phyloP scores from a whole-genome alignment of 2,888 invertebrate genomes.

The Lomographa bimaculata region DNA sequence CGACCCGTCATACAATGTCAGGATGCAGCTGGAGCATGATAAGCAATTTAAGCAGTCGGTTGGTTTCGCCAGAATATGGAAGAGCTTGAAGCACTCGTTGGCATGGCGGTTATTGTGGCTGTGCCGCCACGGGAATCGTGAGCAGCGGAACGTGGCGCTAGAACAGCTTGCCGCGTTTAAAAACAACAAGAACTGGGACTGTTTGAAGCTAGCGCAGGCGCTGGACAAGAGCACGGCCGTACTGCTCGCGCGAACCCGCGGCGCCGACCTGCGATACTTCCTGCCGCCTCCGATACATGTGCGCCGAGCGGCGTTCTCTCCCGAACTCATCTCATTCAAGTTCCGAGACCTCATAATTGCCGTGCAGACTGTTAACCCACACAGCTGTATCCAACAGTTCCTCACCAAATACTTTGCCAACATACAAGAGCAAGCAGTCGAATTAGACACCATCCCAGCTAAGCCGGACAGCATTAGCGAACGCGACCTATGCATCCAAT shows the following conservation, averaged over 20 bases:
- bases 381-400: conserved; percentile 68
- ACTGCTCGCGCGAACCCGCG: conserved; percentile 88
- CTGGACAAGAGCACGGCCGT: conserved; percentile 90
- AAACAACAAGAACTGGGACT: conserved; percentile 87
- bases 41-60: conserved; percentile 52
- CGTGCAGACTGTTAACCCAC: conserved; percentile 55
- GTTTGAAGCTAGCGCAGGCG: conserved; percentile 90
- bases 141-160: conserved; percentile 86
- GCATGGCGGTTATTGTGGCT: conserved; percentile 87
- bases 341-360: conserved; percentile 57
- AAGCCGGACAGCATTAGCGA: conserved; percentile 73
- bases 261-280: conserved; percentile 89
- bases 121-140: conserved; percentile 85
- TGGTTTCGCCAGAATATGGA: conserved; percentile 79
- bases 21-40: conserved; percentile 53
- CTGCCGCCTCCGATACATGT: conserved; percentile 86
- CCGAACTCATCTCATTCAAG: conserved; percentile 69
- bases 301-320: conserved; percentile 58
- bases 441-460: conserved; percentile 60
- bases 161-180: conserved; percentile 86
- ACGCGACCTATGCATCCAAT: conserved; percentile 62
- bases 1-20: conserved; percentile 62
- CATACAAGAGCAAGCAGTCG: conserved; percentile 67
- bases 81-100: conserved; percentile 85
- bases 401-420: conserved; percentile 69